Evolutionary conservation across 2,797 vertebrate genomes (phyloP).

Genomic region (Mus spretus): DNA sequence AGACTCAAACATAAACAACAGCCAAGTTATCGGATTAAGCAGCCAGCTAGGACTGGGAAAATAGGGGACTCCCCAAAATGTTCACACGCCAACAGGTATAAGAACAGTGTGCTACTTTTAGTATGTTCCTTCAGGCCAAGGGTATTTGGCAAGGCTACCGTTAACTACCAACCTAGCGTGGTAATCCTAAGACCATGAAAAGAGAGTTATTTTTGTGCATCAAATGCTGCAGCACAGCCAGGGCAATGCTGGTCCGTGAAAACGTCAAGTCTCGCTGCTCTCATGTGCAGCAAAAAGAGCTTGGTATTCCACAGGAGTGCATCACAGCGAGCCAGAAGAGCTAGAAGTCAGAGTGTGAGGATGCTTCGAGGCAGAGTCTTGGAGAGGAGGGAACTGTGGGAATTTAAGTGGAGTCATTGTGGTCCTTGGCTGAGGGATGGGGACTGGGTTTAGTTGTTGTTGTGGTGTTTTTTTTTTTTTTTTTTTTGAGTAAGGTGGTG

Average conservation of each 20-base stretch:
- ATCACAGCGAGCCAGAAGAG: neutral
- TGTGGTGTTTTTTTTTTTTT: too few relatives aligned
- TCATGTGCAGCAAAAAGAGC: neutral
- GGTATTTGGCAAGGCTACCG: neutral
- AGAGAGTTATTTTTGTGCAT: neutral
- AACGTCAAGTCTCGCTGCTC: neutral
- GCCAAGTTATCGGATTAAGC: constrained; percentile 32
- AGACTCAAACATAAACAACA: constrained; percentile 13
- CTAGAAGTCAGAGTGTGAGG: neutral
- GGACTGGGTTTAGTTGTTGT: neutral
- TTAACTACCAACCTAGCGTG: neutral
- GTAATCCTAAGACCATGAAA: neutral
- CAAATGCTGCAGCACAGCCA: neutral
- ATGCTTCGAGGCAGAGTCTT: neutral
- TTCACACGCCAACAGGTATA: neutral
- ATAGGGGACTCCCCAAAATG: neutral
- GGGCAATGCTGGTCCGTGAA: neutral
- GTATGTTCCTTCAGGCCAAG: neutral
- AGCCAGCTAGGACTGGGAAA: constrained; percentile 3
- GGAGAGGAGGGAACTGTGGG: neutral
- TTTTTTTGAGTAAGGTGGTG: neutral
- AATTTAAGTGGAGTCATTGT: neutral
- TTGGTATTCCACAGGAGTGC: neutral
- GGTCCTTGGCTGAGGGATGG: neutral
- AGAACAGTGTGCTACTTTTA: neutral